Evolutionary conservation across 1,140 invertebrate species (phyloP).

Genomic region (Sycophila sp.): DNA sequence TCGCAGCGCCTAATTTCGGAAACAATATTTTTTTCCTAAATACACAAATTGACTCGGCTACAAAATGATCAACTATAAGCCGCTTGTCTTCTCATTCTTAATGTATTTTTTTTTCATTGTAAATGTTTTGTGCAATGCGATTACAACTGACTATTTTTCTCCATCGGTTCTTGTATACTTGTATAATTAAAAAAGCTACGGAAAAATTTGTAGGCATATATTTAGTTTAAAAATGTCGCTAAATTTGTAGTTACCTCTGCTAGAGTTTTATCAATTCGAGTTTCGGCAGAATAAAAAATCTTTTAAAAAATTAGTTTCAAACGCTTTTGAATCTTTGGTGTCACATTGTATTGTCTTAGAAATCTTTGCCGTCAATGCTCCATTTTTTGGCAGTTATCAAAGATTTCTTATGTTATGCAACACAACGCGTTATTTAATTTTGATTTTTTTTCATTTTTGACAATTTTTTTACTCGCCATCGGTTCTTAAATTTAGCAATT

Average conservation of each 20-base stretch:
- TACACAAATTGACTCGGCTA: conserved; percentile 6
- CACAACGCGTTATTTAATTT: background rate
- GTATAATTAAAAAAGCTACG: conserved; percentile 4
- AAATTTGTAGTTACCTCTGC: too few species aligned
- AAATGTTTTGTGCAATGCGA: conserved; percentile 13
- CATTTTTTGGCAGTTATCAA: background rate
- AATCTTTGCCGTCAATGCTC: background rate
- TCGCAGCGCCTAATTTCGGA: background rate
- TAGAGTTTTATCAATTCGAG: too few species aligned
- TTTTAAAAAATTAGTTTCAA: background rate
- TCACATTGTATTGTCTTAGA: conserved; percentile 11
- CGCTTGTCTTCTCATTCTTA: too few species aligned
- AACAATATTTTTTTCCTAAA: background rate
- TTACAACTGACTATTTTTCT: background rate
- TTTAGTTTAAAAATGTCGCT: background rate
- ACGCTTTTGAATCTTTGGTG: background rate
- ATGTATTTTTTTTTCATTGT: background rate
- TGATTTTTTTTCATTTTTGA: conserved; percentile 8
- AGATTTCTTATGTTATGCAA: conserved; percentile 8
- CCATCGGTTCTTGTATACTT: background rate
- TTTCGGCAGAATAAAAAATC: background rate
- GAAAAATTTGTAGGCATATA: background rate
- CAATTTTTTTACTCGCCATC: too few species aligned
- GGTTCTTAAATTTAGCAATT: background rate
- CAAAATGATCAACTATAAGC: too few species aligned